Base-by-base conservation (phyloP, 2,888 invertebrate species). In the Mythimna lalbum region DNA sequence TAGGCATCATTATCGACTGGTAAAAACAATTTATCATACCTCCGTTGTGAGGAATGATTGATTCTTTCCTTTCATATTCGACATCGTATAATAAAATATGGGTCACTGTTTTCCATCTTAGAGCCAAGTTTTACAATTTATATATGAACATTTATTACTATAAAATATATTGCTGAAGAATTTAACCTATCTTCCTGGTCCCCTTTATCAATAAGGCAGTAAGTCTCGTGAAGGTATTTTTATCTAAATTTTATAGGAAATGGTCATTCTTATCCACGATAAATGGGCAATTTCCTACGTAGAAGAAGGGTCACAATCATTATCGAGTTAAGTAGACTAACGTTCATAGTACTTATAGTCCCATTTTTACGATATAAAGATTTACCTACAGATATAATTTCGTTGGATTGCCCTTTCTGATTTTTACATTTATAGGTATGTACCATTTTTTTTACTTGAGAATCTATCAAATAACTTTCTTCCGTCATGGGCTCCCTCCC, bases 41-140 rank as follows among this genome's bases (percentile, higher is more conserved):
- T 79, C 74, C 65, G 71, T 81, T 85, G 71, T 72, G 80, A 69
- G 64, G 69, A 85, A 87, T 87, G 89, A 90, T 90, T 84, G 88
- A 91, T 91, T 85, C 78, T 78, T 79, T 87, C 85, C 85, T 88
- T 89, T 89, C 82, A 86, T 88, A 89, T 90, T 90, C 86, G 86
- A 85, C 74, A 85, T 82, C 81, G 86, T 83, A 86, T 88, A 87
- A 86, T 82, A 81, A 77, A 87, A 89, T 88, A 70, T 88, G 83
- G 89, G 88, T 88, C 89, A 87, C 69, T 83, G 80, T 80, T 80
- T 76, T 69, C 73, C 56, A 50, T 76, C 56, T 67, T 47, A 67
- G 47, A 66, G 70, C 66, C 60, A 78, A 71, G 59, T 62, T 73
- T 60, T 59, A 59, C 43, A 70, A 70, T 73, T 27, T 53, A 7